phyloP scores from a whole-genome alignment of 2,797 vertebrate species.

The Ctenosaura bakeri region DNA sequence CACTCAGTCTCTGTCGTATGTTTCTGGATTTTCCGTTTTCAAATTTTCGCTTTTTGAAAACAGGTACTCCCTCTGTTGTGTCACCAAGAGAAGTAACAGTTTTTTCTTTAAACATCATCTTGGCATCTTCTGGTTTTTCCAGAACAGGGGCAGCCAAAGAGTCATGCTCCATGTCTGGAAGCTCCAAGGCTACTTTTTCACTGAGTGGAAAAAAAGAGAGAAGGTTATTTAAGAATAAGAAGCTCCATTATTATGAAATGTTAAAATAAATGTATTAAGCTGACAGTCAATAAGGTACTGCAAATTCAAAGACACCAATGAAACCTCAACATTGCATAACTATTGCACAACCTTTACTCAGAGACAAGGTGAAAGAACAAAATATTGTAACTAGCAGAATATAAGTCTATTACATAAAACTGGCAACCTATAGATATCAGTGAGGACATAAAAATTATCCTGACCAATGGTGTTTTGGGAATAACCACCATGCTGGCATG shows the following conservation, averaged over 20 bases:
- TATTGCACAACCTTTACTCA: background rate
- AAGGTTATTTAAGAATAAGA: conserved; percentile 36
- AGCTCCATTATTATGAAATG: background rate
- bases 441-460: too few relatives aligned
- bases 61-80: conserved; percentile 79
- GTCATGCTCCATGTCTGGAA: conserved; percentile 85
- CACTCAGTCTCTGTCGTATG: conserved; percentile 89
- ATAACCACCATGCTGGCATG: background rate
- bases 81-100: conserved; percentile 92
- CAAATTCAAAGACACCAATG: background rate
- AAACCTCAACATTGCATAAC: background rate
- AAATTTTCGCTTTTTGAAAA: conserved; percentile 92
- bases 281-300: background rate
- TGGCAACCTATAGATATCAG: background rate
- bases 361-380: background rate
- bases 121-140: conserved; percentile 80
- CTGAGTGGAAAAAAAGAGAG: conserved; percentile 74
- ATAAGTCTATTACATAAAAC: background rate
- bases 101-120: conserved; percentile 92
- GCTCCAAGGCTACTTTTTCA: conserved; percentile 89
- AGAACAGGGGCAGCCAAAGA: conserved; percentile 61
- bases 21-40: conserved; percentile 93
- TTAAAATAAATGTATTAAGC: background rate
- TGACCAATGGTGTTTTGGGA: background rate
- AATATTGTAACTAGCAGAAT: background rate